Conservation (phyloP, 2,888 invertebrate genomes). For the Phaedon cochleariae region DNA sequence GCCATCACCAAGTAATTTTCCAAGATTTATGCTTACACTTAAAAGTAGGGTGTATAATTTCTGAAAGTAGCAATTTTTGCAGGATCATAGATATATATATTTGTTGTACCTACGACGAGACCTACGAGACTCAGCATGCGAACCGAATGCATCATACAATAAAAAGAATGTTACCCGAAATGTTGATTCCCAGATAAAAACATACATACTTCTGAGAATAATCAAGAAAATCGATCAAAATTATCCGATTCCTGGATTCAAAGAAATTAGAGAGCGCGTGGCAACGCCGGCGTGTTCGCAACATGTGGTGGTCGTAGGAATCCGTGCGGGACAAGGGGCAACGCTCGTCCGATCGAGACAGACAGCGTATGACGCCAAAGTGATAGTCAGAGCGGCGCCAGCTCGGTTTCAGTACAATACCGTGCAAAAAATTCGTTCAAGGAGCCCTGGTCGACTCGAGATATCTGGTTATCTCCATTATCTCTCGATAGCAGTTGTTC, state of each 20-base stretch:
- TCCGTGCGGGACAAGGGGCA: slow-evolving; percentile 54
- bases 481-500: neutral
- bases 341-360: slow-evolving; percentile 55
- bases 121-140: too few relatives aligned
- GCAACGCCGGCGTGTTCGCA: slow-evolving; percentile 37
- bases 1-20: too few relatives aligned
- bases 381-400: slow-evolving; percentile 63
- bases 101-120: too few relatives aligned
- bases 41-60: too few relatives aligned
- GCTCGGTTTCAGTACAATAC: slow-evolving; percentile 56
- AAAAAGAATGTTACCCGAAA: too few relatives aligned
- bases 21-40: too few relatives aligned
- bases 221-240: too few relatives aligned
- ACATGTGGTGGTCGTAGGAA: slow-evolving; percentile 50
- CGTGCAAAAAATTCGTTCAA: slow-evolving; percentile 57
- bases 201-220: too few relatives aligned
- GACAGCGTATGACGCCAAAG: slow-evolving; percentile 64
- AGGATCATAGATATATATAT: too few relatives aligned
- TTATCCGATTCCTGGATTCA: neutral
- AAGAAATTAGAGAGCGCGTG: slow-evolving; percentile 13
- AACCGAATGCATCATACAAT: too few relatives aligned
- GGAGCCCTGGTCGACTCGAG: slow-evolving; percentile 8
- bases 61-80: too few relatives aligned
- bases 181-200: too few relatives aligned
- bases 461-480: neutral